Base-by-base conservation (phyloP, 2,797 vertebrate species). In the Zalophus californianus region DNA sequence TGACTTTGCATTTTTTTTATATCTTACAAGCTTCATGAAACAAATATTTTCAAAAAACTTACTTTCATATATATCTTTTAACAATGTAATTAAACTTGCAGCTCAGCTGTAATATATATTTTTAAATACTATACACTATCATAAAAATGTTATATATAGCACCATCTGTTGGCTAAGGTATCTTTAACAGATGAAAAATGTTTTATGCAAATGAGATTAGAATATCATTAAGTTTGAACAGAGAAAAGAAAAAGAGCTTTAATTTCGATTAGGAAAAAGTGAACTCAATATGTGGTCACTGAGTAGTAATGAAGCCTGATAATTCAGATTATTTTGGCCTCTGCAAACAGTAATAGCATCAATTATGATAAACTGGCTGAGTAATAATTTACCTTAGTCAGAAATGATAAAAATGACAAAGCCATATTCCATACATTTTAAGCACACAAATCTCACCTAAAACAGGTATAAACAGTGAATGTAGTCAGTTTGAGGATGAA, bases 81-180 rank as follows among this genome's bases (percentile, higher is more conserved):
- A 97, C 84, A 94, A 94, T 96, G 75, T 98, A 98, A 98, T 98
- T 98, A 98, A 97, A 94, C 72, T 23, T 97, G 68, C n/a, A 98
- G 56, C 92, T 98, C 96, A 93, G 86, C 84, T 90, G 35, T 75
- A 97, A 96, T 97, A 87, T 95, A 97, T 97, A 86, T 94, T 88
- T 97, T 84, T 79, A 95, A 96, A 96, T 96, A 95, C 96, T 98
- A 94, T 95, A 98, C 12, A 93, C 48, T 94, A 96, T 94, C 97
- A 98, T 99, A 97, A 99, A 99, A 98, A 96, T 98, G 48, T 98
- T 98, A 98, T 98, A 79, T 66, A 96, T 87, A 98, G 98, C 97
- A 98, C 98, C 98, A 98, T 98, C 98, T 98, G 98, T 99, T 98
- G 98, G 97, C 88, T 98, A 86, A 98, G 90, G 96, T 97, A 98